These are phyloP conservation scores for Tachina lurida DNA, from an alignment of 2,888 invertebrate species.

Conservation along the genomic window DNA sequence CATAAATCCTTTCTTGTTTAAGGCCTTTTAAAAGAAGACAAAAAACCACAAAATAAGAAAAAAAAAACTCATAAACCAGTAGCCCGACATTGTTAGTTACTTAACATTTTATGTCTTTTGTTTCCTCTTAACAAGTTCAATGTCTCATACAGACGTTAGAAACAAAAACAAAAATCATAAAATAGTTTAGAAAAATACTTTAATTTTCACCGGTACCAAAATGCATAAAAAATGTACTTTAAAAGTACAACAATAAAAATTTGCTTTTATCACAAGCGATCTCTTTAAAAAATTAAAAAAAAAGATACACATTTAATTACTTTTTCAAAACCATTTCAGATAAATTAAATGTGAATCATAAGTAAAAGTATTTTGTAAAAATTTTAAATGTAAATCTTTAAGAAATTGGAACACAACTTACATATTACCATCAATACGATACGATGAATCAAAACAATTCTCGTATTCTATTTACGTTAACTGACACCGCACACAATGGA, in stretches of 20 bases:
- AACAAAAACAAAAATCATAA: background rate
- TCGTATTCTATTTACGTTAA: too few relatives aligned
- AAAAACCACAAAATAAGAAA: background rate
- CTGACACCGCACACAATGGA: too few relatives aligned
- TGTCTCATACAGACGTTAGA: background rate
- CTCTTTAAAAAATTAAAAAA: background rate
- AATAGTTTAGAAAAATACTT: conserved; percentile 8
- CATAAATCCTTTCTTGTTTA: background rate
- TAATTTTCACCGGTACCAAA: background rate
- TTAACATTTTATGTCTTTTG: conserved; percentile 25
- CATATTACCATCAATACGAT: too few relatives aligned
- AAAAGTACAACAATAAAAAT: background rate
- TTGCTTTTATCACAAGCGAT: background rate
- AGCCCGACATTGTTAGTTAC: background rate
- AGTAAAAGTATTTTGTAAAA: background rate
- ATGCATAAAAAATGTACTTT: conserved; percentile 17
- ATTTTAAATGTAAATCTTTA: background rate
- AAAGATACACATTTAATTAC: background rate
- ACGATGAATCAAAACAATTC: too few relatives aligned
- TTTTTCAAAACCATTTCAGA: conserved; percentile 16
- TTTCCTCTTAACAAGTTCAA: conserved; percentile 35
- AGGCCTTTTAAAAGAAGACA: too few relatives aligned
- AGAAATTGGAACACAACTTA: background rate
- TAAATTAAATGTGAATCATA: background rate
- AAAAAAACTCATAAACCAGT: conserved; percentile 29